Evolutionary conservation across 2,888 invertebrate genomes (phyloP).

Genomic region (Chymomyza caudatula): DNA sequence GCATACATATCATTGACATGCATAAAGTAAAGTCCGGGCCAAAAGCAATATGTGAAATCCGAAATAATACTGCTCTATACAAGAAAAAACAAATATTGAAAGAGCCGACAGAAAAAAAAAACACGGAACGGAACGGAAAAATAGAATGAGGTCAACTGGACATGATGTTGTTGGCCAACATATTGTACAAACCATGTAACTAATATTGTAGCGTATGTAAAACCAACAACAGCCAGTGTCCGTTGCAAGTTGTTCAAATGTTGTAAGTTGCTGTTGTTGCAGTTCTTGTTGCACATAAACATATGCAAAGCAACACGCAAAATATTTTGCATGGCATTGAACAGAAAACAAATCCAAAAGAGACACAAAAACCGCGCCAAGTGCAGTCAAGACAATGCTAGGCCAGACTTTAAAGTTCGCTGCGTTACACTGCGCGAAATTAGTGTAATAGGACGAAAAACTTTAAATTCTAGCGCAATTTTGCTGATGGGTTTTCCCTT

Average conservation of each 20-base stretch:
- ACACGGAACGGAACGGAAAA: not conserved
- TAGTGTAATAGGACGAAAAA: not conserved
- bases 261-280: not conserved
- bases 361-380: conserved; percentile 29
- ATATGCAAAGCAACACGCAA: not conserved
- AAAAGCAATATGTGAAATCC: conserved; percentile 12
- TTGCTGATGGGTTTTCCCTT: too few relatives aligned
- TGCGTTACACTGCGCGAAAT: not conserved
- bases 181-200: conserved; percentile 46
- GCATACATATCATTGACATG: not conserved
- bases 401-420: not conserved
- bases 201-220: conserved; percentile 46
- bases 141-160: conserved; percentile 59
- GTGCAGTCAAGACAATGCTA: conserved; percentile 12
- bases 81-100: not conserved
- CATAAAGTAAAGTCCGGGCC: conserved; percentile 10
- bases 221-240: conserved; percentile 36
- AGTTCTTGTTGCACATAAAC: not conserved
- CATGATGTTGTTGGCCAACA: conserved; percentile 40
- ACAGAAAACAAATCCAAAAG: conserved; percentile 12
- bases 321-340: not conserved
- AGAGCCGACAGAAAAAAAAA: not conserved
- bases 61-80: not conserved
- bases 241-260: not conserved
- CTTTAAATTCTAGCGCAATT: too few relatives aligned